Conservation (phyloP, 2,113 vertebrate genomes). For the Melanocharis versteri region DNA sequence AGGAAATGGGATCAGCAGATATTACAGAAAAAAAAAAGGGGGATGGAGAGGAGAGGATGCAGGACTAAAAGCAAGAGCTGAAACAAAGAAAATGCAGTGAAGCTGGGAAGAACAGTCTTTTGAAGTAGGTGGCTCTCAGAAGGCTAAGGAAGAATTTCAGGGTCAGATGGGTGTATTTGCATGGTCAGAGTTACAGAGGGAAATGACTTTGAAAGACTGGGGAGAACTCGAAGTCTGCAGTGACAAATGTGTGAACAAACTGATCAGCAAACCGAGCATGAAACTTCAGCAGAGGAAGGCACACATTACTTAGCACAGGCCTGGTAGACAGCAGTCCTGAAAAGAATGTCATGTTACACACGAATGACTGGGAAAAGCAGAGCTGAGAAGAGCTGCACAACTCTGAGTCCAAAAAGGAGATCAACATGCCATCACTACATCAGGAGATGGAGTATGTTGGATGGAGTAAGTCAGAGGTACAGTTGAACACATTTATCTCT, state of each 20-base stretch:
- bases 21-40: neutral
- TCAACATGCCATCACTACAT: neutral
- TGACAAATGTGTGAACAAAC: neutral
- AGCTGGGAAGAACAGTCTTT: neutral
- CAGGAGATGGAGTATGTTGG: neutral
- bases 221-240: neutral
- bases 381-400: neutral
- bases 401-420: neutral
- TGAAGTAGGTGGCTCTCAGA: neutral
- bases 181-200: neutral
- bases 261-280: neutral
- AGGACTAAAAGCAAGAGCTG: neutral
- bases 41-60: neutral
- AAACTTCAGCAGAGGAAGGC: neutral
- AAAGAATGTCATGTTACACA: neutral
- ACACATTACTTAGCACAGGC: neutral
- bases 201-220: neutral
- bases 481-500: neutral
- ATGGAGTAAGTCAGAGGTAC: neutral
- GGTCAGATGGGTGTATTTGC: neutral
- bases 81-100: neutral
- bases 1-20: neutral
- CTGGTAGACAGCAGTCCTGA: neutral
- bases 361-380: neutral
- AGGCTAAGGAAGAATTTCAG: neutral